These are phyloP conservation scores for Microplitis deprimator DNA, from an alignment of 2,888 invertebrate species.

Conservation along the genomic window DNA sequence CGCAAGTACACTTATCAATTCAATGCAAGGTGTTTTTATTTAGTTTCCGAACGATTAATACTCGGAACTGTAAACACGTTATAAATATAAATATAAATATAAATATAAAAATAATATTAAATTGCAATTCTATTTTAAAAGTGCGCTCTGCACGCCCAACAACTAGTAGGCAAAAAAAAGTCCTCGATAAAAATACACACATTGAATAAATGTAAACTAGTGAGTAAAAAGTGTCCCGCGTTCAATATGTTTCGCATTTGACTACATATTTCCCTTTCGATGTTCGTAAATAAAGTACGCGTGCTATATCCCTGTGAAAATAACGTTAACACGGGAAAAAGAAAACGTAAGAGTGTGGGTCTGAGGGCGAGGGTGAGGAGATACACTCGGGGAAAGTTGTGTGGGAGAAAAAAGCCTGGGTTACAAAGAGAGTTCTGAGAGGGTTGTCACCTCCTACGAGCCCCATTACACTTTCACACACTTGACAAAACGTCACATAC, in stretches of 20 bases:
- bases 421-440: slow-evolving; percentile 51
- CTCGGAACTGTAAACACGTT: neutral
- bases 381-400: neutral
- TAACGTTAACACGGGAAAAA: slow-evolving; percentile 41
- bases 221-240: neutral
- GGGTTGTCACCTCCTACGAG: slow-evolving; percentile 59
- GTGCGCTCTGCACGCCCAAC: neutral
- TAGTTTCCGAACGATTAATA: neutral
- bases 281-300: slow-evolving; percentile 35
- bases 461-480: slow-evolving; percentile 45
- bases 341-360: neutral
- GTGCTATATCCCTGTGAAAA: slow-evolving; percentile 37
- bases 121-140: slow-evolving; percentile 1
- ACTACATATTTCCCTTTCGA: slow-evolving; percentile 25
- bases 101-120: neutral
- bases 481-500: slow-evolving; percentile 11
- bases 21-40: neutral
- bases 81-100: neutral
- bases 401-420: slow-evolving; percentile 28
- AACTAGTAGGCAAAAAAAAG: neutral
- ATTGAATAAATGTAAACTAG: slow-evolving; percentile 7
- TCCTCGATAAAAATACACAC: neutral
- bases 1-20: neutral
- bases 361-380: neutral
- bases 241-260: slow-evolving; percentile 28